These are phyloP conservation scores for Atrichornis clamosus DNA, from an alignment of 2,113 vertebrate genomes.

Conservation along the genomic window DNA sequence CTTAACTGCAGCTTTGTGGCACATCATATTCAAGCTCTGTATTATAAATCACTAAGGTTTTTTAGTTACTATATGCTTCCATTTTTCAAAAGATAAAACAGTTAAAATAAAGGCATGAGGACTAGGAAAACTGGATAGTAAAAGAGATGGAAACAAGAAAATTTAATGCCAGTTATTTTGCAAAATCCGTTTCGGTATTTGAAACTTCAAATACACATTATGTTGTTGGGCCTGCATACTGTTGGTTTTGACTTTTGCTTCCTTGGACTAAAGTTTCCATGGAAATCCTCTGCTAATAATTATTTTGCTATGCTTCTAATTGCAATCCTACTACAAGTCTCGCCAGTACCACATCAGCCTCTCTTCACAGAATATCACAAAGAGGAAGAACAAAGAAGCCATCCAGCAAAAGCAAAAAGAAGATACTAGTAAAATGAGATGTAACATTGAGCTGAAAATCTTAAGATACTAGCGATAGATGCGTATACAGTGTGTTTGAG, in stretches of 20 bases:
- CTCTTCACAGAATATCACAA: background rate
- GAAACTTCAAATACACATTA: constrained; percentile 33
- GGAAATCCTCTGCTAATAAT: constrained; percentile 65
- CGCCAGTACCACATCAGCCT: constrained; percentile 35
- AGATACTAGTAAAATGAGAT: background rate
- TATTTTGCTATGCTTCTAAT: constrained; percentile 64
- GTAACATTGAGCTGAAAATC: background rate
- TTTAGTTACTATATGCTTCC: background rate
- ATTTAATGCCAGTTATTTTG: background rate
- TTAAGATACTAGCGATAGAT: background rate
- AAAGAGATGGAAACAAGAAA: background rate
- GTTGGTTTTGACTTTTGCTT: constrained; percentile 22
- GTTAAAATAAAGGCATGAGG: background rate
- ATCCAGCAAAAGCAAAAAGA: background rate
- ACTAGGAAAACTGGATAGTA: background rate
- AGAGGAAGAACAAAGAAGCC: background rate
- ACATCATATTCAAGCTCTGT: background rate
- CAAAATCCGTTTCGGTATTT: background rate
- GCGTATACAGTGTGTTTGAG: background rate
- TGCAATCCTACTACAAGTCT: constrained; percentile 30
- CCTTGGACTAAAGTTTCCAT: constrained; percentile 47
- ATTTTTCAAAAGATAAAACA: background rate
- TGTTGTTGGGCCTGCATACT: background rate
- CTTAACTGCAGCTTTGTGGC: background rate
- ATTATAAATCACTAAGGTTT: background rate